Evolutionary conservation across 2,113 vertebrate genomes (phyloP).

Genomic region (Dipodomys stephensi): DNA sequence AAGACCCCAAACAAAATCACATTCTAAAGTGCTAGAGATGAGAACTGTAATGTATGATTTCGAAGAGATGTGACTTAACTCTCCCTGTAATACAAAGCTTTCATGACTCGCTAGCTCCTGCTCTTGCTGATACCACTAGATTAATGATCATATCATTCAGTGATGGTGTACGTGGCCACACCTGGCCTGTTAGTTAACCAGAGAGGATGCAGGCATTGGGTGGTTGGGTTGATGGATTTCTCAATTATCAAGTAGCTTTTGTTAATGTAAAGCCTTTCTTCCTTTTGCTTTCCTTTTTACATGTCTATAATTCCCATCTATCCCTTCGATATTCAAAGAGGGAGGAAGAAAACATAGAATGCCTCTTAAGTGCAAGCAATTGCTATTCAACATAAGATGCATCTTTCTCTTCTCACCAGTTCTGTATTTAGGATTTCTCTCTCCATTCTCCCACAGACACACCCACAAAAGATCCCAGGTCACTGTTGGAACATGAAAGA

Average conservation of each 20-base stretch:
- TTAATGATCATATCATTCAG: fast-evolving
- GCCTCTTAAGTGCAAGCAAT: not conserved
- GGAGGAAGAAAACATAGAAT: not conserved
- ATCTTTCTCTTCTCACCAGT: not conserved
- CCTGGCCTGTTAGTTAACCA: not conserved
- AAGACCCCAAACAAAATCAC: not conserved
- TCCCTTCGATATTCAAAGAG: not conserved
- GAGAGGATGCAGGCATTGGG: not conserved
- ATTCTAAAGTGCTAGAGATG: not conserved
- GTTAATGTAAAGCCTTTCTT: not conserved
- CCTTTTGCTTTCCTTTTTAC: not conserved
- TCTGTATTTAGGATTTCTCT: not conserved
- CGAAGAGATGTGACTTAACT: not conserved
- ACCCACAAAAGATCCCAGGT: not conserved
- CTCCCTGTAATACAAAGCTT: not conserved
- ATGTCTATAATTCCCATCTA: not conserved
- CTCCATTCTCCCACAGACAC: not conserved
- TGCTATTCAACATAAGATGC: not conserved
- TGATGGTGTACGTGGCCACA: fast-evolving
- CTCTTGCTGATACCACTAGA: not conserved
- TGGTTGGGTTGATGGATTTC: not conserved
- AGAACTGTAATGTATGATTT: not conserved
- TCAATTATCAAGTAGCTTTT: not conserved
- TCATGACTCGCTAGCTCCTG: not conserved
- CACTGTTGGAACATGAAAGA: fast-evolving